Evolutionary conservation across 2,888 invertebrate species (phyloP).

Genomic region (Tenthredo amoena): DNA sequence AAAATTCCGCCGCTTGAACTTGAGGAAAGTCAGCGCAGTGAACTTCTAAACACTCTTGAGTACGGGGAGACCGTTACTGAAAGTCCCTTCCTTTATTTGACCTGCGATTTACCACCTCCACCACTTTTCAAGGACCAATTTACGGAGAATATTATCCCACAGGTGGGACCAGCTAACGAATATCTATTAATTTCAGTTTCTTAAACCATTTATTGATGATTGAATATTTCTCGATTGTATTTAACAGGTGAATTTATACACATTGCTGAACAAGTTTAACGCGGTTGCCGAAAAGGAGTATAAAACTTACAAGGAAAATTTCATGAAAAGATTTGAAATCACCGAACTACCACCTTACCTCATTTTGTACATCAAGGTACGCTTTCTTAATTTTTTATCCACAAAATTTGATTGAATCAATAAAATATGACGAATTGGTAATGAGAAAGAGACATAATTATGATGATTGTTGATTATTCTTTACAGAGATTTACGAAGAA

Average conservation of each 20-base stretch:
- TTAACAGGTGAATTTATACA: slow-evolving; percentile 93
- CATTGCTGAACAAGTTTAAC: slow-evolving; percentile 97
- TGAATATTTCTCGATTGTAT: slow-evolving; percentile 48
- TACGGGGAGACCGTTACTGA: slow-evolving; percentile 93
- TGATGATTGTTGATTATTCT: slow-evolving; percentile 55
- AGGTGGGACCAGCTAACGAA: slow-evolving; percentile 81
- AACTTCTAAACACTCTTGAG: slow-evolving; percentile 89
- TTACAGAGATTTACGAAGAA: slow-evolving; percentile 96
- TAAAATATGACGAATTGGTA: not conserved
- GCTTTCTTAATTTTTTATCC: not conserved
- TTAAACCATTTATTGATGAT: not conserved
- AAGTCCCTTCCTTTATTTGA: slow-evolving; percentile 96
- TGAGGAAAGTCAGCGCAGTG: slow-evolving; percentile 92
- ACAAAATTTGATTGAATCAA: not conserved
- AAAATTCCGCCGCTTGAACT: slow-evolving; percentile 96
- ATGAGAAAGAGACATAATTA: not conserved
- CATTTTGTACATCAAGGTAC: slow-evolving; percentile 94
- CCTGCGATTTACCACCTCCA: slow-evolving; percentile 98
- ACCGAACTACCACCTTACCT: slow-evolving; percentile 95
- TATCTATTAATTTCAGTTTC: not conserved
- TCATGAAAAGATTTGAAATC: slow-evolving; percentile 97
- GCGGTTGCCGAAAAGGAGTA: slow-evolving; percentile 98
- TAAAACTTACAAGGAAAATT: slow-evolving; percentile 99
- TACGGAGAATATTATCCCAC: slow-evolving; percentile 99
- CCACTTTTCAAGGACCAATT: slow-evolving; percentile 99